Evolutionary conservation across 2,888 invertebrate species (phyloP).

Genomic region (Zygothrica quintamaculata): DNA sequence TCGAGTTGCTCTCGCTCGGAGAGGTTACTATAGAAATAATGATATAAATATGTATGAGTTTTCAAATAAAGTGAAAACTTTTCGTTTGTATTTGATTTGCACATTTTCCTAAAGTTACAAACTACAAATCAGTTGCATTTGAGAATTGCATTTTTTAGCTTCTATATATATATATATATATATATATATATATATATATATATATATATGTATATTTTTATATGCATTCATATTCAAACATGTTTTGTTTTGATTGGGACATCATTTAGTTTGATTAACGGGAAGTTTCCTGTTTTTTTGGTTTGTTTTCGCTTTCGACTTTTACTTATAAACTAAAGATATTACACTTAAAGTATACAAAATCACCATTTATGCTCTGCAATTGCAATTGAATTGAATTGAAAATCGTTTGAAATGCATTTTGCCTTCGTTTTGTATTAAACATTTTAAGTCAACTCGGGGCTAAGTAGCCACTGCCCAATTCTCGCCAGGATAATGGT

Average conservation of each 20-base stretch:
- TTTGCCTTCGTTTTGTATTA: too few species aligned
- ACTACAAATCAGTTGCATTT: conserved; percentile 13
- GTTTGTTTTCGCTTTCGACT: conserved; percentile 24
- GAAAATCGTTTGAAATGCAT: conserved; percentile 61
- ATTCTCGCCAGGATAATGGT: conserved; percentile 71
- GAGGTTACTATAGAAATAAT: conserved; percentile 41
- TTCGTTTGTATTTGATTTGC: conserved; percentile 38
- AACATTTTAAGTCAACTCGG: conserved; percentile 66
- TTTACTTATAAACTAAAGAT: conserved; percentile 70
- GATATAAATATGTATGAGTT: conserved; percentile 34
- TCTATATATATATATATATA: too few species aligned
- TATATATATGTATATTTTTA: too few species aligned
- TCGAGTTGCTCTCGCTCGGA: conserved; percentile 17
- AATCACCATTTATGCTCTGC: conserved; percentile 78
- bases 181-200: conserved; percentile 17
- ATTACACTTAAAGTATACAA: conserved; percentile 77
- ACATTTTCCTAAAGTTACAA: conserved; percentile 37
- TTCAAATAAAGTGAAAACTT: conserved; percentile 18
- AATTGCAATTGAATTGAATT: conserved; percentile 77
- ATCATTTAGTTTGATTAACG: conserved; percentile 30
- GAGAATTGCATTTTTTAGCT: conserved; percentile 7
- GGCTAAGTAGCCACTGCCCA: conserved; percentile 74
- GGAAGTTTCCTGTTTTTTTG: conserved; percentile 19
- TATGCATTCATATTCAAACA: conserved; percentile 37
- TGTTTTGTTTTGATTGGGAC: conserved; percentile 37